phyloP scores from a whole-genome alignment of 2,113 vertebrate genomes.

The Pholis gunnellus region DNA sequence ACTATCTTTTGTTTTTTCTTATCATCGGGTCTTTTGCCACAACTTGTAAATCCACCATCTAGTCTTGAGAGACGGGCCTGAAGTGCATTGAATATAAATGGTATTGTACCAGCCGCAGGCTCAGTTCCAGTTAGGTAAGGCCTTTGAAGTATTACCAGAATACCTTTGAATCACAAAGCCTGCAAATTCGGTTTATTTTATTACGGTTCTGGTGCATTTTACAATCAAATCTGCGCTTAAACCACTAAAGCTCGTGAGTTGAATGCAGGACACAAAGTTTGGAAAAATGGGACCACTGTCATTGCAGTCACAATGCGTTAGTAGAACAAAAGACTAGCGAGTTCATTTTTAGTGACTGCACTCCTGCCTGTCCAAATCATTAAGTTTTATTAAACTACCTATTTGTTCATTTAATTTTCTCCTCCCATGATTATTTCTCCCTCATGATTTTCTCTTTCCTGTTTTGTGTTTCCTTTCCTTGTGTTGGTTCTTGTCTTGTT shows the following conservation, averaged over 20 bases:
- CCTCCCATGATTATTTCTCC: slow-evolving; percentile 74
- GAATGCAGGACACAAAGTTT: background rate
- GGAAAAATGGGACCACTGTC: background rate
- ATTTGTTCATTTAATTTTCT: slow-evolving; percentile 73
- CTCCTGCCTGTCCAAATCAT: slow-evolving; percentile 56
- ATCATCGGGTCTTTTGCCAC: background rate
- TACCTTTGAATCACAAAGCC: background rate
- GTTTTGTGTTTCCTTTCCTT: slow-evolving; percentile 76
- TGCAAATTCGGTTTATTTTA: background rate
- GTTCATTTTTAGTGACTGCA: slow-evolving; percentile 13
- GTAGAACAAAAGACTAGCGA: background rate
- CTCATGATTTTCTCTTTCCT: slow-evolving; percentile 80
- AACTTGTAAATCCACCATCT: slow-evolving; percentile 25
- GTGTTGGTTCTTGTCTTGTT: slow-evolving; percentile 64
- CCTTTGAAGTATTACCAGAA: background rate
- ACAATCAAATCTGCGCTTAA: background rate
- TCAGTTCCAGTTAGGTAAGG: background rate
- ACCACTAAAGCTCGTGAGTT: background rate
- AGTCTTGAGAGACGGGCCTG: background rate
- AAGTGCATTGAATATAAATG: background rate
- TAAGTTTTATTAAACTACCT: slow-evolving; percentile 43
- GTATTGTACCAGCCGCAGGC: background rate
- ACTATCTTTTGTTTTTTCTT: slow-evolving; percentile 7
- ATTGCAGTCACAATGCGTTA: background rate
- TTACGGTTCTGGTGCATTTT: background rate